Conservation (phyloP, 2,113 vertebrate genomes). For the Falcunculus frontatus region DNA sequence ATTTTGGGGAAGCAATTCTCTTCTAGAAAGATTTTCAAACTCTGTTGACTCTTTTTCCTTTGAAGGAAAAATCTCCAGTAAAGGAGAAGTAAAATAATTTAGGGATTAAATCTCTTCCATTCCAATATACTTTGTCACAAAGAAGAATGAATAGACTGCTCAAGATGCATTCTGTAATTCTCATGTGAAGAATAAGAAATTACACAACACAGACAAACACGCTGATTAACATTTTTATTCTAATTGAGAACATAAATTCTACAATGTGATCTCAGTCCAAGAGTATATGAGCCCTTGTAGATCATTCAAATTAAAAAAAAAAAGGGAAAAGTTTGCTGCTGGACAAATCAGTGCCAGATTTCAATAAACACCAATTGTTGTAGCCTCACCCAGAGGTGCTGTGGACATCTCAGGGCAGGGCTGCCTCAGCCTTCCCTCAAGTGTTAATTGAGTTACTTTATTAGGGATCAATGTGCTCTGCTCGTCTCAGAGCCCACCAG, state of each 20-base stretch:
- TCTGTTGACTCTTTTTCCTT: not conserved
- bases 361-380: slow-evolving; percentile 65
- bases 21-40: not conserved
- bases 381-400: slow-evolving; percentile 57
- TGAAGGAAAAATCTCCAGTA: not conserved
- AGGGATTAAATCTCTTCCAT: not conserved
- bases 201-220: slow-evolving; percentile 24
- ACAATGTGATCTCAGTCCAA: slow-evolving; percentile 20
- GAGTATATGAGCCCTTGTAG: slow-evolving; percentile 62
- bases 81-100: not conserved
- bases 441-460: not conserved
- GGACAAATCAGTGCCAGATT: slow-evolving; percentile 69
- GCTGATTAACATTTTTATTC: slow-evolving; percentile 54
- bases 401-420: slow-evolving; percentile 53
- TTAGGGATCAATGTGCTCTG: not conserved
- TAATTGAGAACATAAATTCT: slow-evolving; percentile 66
- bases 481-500: not conserved
- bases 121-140: not conserved
- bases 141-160: not conserved
- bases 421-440: not conserved
- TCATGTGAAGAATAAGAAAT: slow-evolving; percentile 8
- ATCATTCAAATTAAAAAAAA: slow-evolving; percentile 24
- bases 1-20: not conserved
- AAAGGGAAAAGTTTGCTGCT: slow-evolving; percentile 50
- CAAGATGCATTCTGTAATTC: not conserved